Base-by-base conservation (phyloP, 2,797 vertebrate genomes). In the Melanotaenia parkinsoni region DNA sequence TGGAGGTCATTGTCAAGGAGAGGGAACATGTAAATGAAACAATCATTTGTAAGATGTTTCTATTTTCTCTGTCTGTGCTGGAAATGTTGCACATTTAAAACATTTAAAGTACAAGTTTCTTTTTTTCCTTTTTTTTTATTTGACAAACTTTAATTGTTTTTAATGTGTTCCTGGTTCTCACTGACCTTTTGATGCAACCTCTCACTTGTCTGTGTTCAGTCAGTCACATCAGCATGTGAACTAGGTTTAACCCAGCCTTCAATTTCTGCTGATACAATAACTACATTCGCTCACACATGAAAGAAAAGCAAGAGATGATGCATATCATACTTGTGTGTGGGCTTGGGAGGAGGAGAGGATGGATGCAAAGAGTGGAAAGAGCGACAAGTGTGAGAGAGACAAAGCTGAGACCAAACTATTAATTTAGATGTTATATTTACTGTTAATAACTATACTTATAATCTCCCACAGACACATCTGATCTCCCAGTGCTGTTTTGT, bases 1-100 rank as follows among this genome's bases (percentile, higher is more conserved):
- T 78, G 45, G 30, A 76, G 63, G 58, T 68, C 74, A 62, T 74
- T 86, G 62, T 74, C 71, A 28, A 57, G 72, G 61, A 70, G 77
- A 18, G 5, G 61, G 32, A 71, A 61, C 50, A 47, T 60, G 59
- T 62, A 53, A 10, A 60, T 69, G 43, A 67, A 60, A 58, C 51
- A 32, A 1, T 1, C 38, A 26, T 14, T 16, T 1, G 2, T 32
- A 33, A 16, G 58, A 74, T 24, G 4, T 43, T 58, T 37, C 58
- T 61, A 16, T 54, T 45, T 63, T 20, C 32, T 24, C 45, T 26
- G 24, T 58, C 65, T 57, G 12, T 32, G 38, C 65, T 57, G 16
- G 26, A 70, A 40, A 30, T 37, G 24, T 24, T 20, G 1, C 6
- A 5, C 11, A 53, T 59, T 28, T 20, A 37, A n/a, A 20, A n/a